These are phyloP conservation scores for Gortyna flavago DNA, from an alignment of 2,888 invertebrate species.

Conservation along the genomic window DNA sequence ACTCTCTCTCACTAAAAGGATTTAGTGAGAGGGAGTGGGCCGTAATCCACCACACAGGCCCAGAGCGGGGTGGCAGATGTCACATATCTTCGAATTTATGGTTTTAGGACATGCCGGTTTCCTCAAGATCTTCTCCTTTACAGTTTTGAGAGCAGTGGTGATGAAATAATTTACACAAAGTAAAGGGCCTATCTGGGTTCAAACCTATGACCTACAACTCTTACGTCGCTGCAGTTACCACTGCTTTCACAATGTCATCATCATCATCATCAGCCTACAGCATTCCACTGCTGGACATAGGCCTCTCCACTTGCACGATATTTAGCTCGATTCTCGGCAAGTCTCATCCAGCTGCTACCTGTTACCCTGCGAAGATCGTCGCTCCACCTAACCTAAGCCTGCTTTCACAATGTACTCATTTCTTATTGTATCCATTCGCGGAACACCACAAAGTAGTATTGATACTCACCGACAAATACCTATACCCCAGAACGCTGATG, in stretches of 20 bases:
- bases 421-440: neutral
- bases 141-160: neutral
- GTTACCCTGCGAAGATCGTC: too few species aligned
- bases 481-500: constrained; percentile 95
- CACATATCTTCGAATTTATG: neutral
- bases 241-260: too few species aligned
- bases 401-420: neutral
- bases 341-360: too few species aligned
- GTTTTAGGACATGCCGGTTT: neutral
- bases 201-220: neutral
- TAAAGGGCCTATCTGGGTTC: neutral
- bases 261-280: too few species aligned
- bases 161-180: too few species aligned
- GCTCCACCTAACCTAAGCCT: too few species aligned
- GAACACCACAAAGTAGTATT: neutral
- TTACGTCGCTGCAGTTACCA: too few species aligned
- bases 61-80: neutral
- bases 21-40: neutral
- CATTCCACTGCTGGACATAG: too few species aligned
- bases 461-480: constrained; percentile 92
- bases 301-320: too few species aligned
- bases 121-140: neutral
- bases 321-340: too few species aligned
- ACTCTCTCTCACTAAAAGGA: too few species aligned
- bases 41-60: neutral